Evolutionary conservation across 2,797 vertebrate genomes (phyloP).

Genomic region (Halcyon badia): DNA sequence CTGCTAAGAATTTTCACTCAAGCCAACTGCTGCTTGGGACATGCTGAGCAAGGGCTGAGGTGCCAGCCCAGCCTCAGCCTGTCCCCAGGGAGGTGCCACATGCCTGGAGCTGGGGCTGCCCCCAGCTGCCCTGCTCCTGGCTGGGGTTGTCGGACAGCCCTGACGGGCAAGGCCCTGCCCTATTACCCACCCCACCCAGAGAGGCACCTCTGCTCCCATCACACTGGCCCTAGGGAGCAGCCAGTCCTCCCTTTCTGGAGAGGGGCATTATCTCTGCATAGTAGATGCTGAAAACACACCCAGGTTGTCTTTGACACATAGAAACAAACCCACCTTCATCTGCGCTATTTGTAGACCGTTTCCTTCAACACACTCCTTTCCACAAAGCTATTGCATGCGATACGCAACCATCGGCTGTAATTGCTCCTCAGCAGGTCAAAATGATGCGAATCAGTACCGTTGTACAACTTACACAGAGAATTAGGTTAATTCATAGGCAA

Average conservation of each 20-base stretch:
- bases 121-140: not conserved
- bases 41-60: not conserved
- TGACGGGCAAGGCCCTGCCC: not conserved
- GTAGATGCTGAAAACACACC: not conserved
- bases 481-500: not conserved
- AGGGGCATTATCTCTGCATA: not conserved
- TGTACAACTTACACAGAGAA: not conserved
- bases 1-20: not conserved
- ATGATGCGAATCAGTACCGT: not conserved
- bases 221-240: not conserved
- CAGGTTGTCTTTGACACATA: not conserved
- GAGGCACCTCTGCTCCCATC: not conserved
- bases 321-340: not conserved
- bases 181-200: not conserved
- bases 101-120: not conserved
- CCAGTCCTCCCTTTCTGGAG: not conserved
- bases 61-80: fast-evolving
- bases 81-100: not conserved
- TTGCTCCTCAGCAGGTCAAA: not conserved
- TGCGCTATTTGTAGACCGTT: not conserved
- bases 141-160: not conserved
- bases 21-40: not conserved
- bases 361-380: not conserved
- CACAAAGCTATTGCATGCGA: not conserved
- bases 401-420: not conserved